These are phyloP conservation scores for Drosophila picticornis DNA, from an alignment of 2,888 invertebrate species.

Conservation along the genomic window DNA sequence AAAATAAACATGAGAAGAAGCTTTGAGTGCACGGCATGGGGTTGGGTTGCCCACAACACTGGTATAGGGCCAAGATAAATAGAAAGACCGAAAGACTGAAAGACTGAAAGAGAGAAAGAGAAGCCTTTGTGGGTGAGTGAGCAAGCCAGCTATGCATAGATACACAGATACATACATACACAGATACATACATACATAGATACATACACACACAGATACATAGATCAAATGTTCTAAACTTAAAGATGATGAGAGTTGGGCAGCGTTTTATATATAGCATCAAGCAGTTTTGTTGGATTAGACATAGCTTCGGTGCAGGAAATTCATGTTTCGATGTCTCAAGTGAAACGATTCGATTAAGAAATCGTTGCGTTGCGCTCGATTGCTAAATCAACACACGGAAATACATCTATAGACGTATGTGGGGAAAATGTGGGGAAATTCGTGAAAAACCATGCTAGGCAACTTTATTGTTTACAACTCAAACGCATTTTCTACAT, in stretches of 20 bases:
- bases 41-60: conserved; percentile 35
- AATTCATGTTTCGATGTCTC: conserved; percentile 5
- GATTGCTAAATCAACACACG: neutral
- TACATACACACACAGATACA: neutral
- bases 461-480: neutral
- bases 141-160: too few relatives aligned
- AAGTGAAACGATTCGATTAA: conserved; percentile 15
- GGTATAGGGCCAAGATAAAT: conserved; percentile 31
- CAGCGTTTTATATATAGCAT: conserved; percentile 47
- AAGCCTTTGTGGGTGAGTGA: too few relatives aligned
- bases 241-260: conserved; percentile 51
- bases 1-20: conserved; percentile 37
- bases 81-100: neutral
- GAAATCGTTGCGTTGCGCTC: neutral
- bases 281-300: conserved; percentile 52
- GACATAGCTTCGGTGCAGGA: conserved; percentile 36
- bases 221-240: conserved; percentile 49
- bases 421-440: neutral
- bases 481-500: neutral
- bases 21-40: conserved; percentile 56
- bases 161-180: too few relatives aligned
- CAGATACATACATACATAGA: too few relatives aligned
- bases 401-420: neutral
- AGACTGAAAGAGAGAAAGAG: neutral
- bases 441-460: neutral